Conservation (phyloP, 2,797 vertebrate species). For the Paramormyrops hopkinsi region DNA sequence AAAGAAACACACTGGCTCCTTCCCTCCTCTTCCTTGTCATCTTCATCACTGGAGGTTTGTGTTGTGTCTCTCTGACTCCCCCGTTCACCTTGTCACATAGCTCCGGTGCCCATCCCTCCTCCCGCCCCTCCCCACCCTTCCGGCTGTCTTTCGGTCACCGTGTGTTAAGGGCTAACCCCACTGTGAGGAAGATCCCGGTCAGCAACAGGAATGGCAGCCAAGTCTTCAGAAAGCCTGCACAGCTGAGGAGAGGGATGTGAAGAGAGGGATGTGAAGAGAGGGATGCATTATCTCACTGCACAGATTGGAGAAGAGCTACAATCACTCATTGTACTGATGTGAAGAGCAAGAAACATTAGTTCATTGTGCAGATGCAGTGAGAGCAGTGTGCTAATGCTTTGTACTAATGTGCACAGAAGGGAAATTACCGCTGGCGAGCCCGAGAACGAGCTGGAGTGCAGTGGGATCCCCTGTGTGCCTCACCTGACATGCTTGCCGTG, state of each 20-base stretch:
- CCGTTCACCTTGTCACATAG: background rate
- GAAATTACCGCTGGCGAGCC: background rate
- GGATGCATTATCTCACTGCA: background rate
- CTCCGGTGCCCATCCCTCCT: slow-evolving; percentile 6
- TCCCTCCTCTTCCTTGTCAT: slow-evolving; percentile 36
- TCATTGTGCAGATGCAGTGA: background rate
- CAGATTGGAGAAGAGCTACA: background rate
- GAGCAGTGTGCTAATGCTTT: background rate
- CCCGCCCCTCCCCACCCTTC: slow-evolving; percentile 16
- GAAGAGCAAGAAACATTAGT: background rate
- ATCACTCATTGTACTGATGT: background rate
- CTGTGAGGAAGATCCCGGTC: slow-evolving; percentile 64
- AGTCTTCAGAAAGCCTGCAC: slow-evolving; percentile 84
- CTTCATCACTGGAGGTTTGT: background rate
- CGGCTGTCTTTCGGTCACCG: slow-evolving; percentile 63
- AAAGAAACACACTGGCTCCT: background rate
- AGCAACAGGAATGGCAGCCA: slow-evolving; percentile 88
- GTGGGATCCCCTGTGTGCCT: background rate
- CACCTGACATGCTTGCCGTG: slow-evolving; percentile 70
- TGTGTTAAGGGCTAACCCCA: slow-evolving; percentile 74
- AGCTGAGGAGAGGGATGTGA: slow-evolving; percentile 50
- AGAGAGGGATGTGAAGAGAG: background rate
- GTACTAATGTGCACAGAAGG: background rate
- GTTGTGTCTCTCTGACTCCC: background rate
- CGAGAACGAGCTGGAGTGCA: background rate